Evolutionary conservation across 1,140 invertebrate genomes (phyloP).

Genomic region (Drosophila kepulauana): DNA sequence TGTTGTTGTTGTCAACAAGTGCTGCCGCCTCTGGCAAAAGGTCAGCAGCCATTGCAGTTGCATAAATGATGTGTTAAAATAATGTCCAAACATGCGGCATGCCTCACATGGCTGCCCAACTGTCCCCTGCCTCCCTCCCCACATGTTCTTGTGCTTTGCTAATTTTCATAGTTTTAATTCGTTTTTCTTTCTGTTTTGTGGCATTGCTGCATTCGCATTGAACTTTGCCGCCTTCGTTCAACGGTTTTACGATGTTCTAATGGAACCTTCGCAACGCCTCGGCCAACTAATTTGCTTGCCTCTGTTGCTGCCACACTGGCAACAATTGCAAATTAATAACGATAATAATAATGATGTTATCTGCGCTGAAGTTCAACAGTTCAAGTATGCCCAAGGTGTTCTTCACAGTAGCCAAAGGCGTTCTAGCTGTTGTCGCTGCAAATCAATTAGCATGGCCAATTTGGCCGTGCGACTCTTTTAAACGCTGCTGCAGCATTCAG

Average conservation of each 20-base stretch:
- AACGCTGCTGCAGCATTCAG: constrained; percentile 14
- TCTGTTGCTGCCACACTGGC: neutral
- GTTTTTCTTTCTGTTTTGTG: constrained; percentile 10
- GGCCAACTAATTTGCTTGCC: constrained; percentile 60
- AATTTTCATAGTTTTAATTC: constrained; percentile 14
- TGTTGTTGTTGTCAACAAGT: constrained; percentile 40
- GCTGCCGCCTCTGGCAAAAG: constrained; percentile 59
- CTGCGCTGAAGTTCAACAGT: constrained; percentile 44
- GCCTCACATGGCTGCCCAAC: constrained; percentile 1
- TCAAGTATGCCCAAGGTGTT: constrained; percentile 52
- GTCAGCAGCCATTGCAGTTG: constrained; percentile 65
- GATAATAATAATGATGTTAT: constrained; percentile 34
- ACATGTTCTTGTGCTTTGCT: neutral
- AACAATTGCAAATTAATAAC: constrained; percentile 77
- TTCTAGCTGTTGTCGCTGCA: constrained; percentile 17
- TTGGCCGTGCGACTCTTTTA: constrained; percentile 30
- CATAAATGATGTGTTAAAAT: constrained; percentile 76
- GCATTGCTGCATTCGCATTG: constrained; percentile 60
- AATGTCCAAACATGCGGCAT: constrained; percentile 42
- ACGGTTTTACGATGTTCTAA: constrained; percentile 45
- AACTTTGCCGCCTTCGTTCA: constrained; percentile 61
- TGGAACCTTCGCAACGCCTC: constrained; percentile 54
- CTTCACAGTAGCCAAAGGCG: constrained; percentile 59
- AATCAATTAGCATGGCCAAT: constrained; percentile 49
- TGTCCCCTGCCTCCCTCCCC: neutral